Base-by-base conservation (phyloP, 2,113 vertebrate species). In the Riparia riparia region DNA sequence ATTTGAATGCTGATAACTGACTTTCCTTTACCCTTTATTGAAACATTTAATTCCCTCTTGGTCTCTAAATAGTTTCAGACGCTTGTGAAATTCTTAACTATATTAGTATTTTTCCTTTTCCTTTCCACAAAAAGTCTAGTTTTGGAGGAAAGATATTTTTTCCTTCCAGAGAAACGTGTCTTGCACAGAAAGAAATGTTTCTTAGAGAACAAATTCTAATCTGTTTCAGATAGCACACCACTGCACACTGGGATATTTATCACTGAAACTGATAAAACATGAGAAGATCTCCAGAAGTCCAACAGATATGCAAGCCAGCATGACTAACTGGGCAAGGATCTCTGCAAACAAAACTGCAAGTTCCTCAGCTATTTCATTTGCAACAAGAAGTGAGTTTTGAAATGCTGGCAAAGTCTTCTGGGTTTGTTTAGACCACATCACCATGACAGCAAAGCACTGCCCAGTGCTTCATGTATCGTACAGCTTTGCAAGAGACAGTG, bases 381-480 rank as follows among this genome's bases (percentile, higher is more conserved):
- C 60, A 87, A 63, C 32, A 49, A 95, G 82, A 93, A 96, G 64
- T n/a, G 64, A 58, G 69, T 95, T 96, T 93, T 92, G 93, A 95
- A 95, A 95, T 13, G 37, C 85, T 94, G 91, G 93, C 84, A 79
- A 74, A 89, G 31, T 47, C 17, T 83, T 79, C 77, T 0, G 21
- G 31, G 28, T 95, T 90, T 96, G 94, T 97, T 97, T 95, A 63
- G 72, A 63, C 51, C 94, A 70, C 72, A 78, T 96, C 89, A 86
- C 96, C 93, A 96, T 95, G 93, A 84, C 94, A 96, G 93, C 95
- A 95, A 66, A 95, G 89, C 39, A n/a, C 90, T 73, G 85, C 82
- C 88, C 90, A 11, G 82, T 20, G 79, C 87, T 82, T 87, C 49
- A 14, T 22, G 37, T 6, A 34, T 51, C 56, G 56, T 17, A 16